Evolutionary conservation across 2,888 invertebrate genomes (phyloP).

Genomic region (Caenorhabditis virilis): DNA sequence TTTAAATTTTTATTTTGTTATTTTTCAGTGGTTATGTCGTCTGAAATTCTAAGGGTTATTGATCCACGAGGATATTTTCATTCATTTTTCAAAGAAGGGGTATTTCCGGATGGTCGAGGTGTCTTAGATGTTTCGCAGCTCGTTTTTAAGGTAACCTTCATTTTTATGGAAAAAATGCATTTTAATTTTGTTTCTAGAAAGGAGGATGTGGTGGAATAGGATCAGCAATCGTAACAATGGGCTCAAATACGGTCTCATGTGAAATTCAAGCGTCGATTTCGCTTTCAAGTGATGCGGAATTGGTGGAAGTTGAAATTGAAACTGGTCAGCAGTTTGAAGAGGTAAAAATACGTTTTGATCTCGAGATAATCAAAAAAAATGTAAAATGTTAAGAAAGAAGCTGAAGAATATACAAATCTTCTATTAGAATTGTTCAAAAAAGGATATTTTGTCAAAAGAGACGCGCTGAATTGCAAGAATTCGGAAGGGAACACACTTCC

Average conservation of each 20-base stretch:
- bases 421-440: slow-evolving; percentile 13
- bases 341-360: no score
- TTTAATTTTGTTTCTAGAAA: slow-evolving; percentile 35
- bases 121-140: slow-evolving; percentile 1
- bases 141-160: background rate
- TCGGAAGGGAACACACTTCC: slow-evolving; percentile 3
- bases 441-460: slow-evolving; percentile 10
- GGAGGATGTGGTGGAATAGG: slow-evolving; percentile 43
- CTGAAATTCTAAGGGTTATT: slow-evolving; percentile 28
- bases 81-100: slow-evolving; percentile 29
- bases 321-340: slow-evolving; percentile 23
- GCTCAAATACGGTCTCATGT: slow-evolving; percentile 40
- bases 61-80: slow-evolving; percentile 42
- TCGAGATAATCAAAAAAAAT: no score
- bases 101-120: slow-evolving; percentile 33
- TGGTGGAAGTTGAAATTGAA: slow-evolving; percentile 27
- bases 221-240: slow-evolving; percentile 37
- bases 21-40: slow-evolving; percentile 16
- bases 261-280: slow-evolving; percentile 34
- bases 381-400: slow-evolving; percentile 24
- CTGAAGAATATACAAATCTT: slow-evolving; percentile 20
- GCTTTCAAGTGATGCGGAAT: slow-evolving; percentile 24
- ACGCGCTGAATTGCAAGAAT: slow-evolving; percentile 16
- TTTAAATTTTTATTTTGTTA: background rate
- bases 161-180: background rate